These are phyloP conservation scores for Rhodeus uyekii DNA, from an alignment of 2,797 vertebrate genomes.

Conservation along the genomic window DNA sequence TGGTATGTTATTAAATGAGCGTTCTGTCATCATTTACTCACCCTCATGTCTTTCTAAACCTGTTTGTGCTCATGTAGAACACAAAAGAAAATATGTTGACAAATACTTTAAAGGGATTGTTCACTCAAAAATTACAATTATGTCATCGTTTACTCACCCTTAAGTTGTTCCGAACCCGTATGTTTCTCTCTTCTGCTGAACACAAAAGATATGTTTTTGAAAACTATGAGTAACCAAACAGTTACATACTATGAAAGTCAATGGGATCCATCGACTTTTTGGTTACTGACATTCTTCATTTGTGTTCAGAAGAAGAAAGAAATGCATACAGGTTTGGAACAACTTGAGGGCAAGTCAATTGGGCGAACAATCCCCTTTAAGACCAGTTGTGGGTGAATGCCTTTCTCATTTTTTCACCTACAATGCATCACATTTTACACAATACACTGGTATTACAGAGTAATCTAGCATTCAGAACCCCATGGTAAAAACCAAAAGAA, in stretches of 20 bases:
- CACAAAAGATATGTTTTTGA: background rate
- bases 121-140: too few species aligned
- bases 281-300: background rate
- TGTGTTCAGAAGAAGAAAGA: background rate
- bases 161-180: background rate
- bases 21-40: slow-evolving; percentile 13
- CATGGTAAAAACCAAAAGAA: background rate
- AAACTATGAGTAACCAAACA: background rate
- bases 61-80: background rate
- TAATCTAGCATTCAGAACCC: slow-evolving; percentile 3
- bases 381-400: background rate
- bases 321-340: background rate
- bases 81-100: background rate
- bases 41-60: background rate
- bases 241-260: too few species aligned
- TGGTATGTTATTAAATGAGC: slow-evolving; percentile 10
- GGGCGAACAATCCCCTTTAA: background rate
- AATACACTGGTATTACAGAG: background rate
- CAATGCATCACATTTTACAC: background rate
- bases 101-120: background rate
- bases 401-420: background rate
- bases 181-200: background rate
- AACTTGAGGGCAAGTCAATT: background rate
- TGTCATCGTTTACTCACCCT: background rate
- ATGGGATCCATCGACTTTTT: background rate